Percentiles rank a stretch among this genome's conserved stretches.
These are phyloP conservation scores for Hestina assimilis DNA, from an alignment of 1,140 invertebrate species.

Conservation along the genomic window DNA sequence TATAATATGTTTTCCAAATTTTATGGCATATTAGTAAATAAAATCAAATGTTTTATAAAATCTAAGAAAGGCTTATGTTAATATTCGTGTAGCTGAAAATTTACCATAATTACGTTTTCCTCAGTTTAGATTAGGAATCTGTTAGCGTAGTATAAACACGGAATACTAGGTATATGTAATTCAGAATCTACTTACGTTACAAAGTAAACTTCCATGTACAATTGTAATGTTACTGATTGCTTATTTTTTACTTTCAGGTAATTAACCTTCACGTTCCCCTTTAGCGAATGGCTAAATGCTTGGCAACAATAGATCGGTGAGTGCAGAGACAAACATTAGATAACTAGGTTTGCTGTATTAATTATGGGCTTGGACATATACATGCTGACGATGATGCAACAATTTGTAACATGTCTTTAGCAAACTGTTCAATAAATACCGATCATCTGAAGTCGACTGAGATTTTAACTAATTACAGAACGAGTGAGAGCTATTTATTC, in stretches of 20 bases:
- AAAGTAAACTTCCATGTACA: neutral
- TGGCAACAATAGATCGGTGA: conserved; percentile 65
- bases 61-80: too few relatives aligned
- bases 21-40: too few relatives aligned
- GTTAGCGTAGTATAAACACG: conserved; percentile 11
- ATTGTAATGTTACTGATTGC: conserved; percentile 42
- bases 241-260: conserved; percentile 73
- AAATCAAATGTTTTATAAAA: too few relatives aligned
- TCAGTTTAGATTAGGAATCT: conserved; percentile 13
- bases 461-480: too few relatives aligned
- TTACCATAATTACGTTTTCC: conserved; percentile 13
- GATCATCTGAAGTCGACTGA: too few relatives aligned
- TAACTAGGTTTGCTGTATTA: conserved; percentile 31
- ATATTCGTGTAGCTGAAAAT: neutral
- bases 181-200: neutral
- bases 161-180: conserved; percentile 3
- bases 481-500: too few relatives aligned
- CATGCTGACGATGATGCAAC: conserved; percentile 5
- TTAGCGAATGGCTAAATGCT: conserved; percentile 58
- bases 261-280: conserved; percentile 71
- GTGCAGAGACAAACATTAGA: conserved; percentile 54
- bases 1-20: too few relatives aligned
- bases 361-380: conserved; percentile 4
- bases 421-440: too few relatives aligned
- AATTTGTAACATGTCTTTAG: conserved; percentile 3